phyloP scores from a whole-genome alignment of 2,797 vertebrate genomes.

The Falco rusticolus region DNA sequence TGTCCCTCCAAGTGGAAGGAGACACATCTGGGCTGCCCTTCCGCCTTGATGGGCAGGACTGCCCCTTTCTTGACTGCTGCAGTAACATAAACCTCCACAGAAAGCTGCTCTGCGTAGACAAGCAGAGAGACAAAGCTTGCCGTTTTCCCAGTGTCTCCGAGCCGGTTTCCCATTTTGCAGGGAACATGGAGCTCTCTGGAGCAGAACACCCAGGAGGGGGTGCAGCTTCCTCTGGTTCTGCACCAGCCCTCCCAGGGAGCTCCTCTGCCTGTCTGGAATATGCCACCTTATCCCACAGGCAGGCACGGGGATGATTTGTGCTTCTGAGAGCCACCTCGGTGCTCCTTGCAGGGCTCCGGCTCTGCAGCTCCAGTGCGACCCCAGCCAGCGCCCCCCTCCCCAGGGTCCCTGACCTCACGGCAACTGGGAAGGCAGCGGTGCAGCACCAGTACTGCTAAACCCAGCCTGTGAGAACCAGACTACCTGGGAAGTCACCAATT shows the following conservation, averaged over 20 bases:
- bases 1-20: background rate
- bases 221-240: conserved; percentile 18
- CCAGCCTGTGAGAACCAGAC: background rate
- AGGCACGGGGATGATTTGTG: background rate
- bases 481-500: background rate
- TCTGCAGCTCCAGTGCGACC: background rate
- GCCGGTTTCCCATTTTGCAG: background rate
- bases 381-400: background rate
- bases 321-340: background rate
- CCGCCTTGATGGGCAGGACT: background rate
- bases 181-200: background rate
- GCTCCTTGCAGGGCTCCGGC: background rate
- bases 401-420: background rate
- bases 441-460: background rate
- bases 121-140: background rate
- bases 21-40: background rate
- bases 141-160: background rate
- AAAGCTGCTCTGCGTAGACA: background rate
- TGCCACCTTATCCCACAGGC: background rate
- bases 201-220: conserved; percentile 10
- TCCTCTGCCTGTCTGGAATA: background rate
- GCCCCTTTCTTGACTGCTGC: background rate
- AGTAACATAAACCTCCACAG: background rate
- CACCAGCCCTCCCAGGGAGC: conserved; percentile 37
- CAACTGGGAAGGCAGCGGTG: background rate